Percentiles rank a stretch among this genome's conserved stretches.
phyloP scores from a whole-genome alignment of 1,140 invertebrate species.

The Drosophila littoralis region DNA sequence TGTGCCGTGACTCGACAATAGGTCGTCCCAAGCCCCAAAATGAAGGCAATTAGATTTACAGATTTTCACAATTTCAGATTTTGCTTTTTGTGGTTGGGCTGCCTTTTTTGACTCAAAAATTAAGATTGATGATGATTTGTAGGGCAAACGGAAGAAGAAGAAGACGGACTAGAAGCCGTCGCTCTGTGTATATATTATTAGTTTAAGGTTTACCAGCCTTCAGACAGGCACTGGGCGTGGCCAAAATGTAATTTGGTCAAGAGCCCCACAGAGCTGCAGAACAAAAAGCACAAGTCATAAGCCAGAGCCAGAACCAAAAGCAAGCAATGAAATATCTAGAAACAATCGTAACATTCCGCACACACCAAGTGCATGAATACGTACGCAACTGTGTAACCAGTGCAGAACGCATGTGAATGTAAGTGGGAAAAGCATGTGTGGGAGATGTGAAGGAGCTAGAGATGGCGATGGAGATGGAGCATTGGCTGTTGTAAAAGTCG shows the following conservation, averaged over 20 bases:
- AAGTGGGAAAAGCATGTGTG: background rate
- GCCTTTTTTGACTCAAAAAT: constrained; percentile 48
- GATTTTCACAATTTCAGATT: constrained; percentile 60
- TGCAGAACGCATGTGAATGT: constrained; percentile 29
- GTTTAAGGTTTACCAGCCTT: constrained; percentile 40
- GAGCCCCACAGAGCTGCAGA: constrained; percentile 3
- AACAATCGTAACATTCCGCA: constrained; percentile 60
- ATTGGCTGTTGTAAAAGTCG: constrained; percentile 70
- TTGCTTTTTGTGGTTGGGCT: constrained; percentile 18
- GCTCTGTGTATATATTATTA: constrained; percentile 63
- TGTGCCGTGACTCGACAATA: constrained; percentile 61
- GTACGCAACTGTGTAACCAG: constrained; percentile 57
- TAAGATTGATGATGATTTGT: constrained; percentile 71
- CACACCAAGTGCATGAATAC: constrained; percentile 29
- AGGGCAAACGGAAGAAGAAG: background rate
- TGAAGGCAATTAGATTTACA: constrained; percentile 72
- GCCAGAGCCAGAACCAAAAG: constrained; percentile 14
- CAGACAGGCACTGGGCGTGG: constrained; percentile 17
- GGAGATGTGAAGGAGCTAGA: background rate
- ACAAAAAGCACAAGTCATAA: constrained; percentile 73
- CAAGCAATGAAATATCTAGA: constrained; percentile 63
- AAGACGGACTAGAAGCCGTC: background rate
- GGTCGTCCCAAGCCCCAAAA: constrained; percentile 8
- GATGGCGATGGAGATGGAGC: background rate
- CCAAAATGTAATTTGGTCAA: constrained; percentile 66